A percentile compares a stretch with the other conserved stretches of the same genome.
Conservation (phyloP, 2,888 invertebrate species). For the Eupsilia transversa region DNA sequence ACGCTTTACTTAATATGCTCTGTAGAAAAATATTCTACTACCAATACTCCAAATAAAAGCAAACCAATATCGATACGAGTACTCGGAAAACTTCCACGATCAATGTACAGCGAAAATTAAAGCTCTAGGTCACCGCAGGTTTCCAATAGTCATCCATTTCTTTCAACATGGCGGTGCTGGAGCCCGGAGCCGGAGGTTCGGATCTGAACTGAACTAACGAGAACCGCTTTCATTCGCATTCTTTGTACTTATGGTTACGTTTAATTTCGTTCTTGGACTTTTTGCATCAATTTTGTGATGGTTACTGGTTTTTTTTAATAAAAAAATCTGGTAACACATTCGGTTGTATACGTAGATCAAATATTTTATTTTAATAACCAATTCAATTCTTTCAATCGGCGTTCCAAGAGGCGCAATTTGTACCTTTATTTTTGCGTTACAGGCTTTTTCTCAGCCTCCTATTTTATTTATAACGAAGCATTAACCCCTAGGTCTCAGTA, state of each 20-base stretch:
- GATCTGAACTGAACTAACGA: constrained; percentile 46
- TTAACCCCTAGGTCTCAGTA: background rate
- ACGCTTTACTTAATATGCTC: background rate
- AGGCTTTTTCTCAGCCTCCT: background rate
- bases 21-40: background rate
- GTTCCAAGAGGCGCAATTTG: background rate
- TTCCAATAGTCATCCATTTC: constrained; percentile 55
- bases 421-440: background rate
- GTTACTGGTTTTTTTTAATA: background rate
- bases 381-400: background rate
- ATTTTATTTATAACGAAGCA: constrained; percentile 8
- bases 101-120: constrained; percentile 15
- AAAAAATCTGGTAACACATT: too few species aligned
- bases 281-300: constrained; percentile 1
- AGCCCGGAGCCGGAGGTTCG: constrained; percentile 1
- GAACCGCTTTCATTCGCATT: constrained; percentile 60
- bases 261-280: constrained; percentile 19
- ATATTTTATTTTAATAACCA: background rate
- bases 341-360: background rate
- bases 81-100: background rate
- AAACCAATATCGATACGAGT: background rate
- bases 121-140: constrained; percentile 20
- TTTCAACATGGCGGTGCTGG: constrained; percentile 39
- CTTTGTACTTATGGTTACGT: constrained; percentile 35
- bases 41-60: background rate